These are phyloP conservation scores for Seriola rivoliana DNA, from an alignment of 2,113 vertebrate species.

Conservation along the genomic window DNA sequence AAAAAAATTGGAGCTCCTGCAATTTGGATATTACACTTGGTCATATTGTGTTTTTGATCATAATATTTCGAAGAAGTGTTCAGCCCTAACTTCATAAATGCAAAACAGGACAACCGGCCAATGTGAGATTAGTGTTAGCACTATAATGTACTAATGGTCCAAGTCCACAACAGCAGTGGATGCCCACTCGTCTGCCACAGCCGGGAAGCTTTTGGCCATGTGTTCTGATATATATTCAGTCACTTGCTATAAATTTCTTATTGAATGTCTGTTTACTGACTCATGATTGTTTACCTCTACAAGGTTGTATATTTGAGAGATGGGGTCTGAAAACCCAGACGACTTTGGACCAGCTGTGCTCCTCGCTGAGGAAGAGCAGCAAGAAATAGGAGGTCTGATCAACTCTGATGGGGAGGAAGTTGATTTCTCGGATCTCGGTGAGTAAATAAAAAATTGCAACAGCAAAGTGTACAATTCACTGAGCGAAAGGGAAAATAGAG, in stretches of 20 bases:
- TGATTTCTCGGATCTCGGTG: slow-evolving; percentile 73
- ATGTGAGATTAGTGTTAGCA: background rate
- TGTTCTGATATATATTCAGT: background rate
- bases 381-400: slow-evolving; percentile 78
- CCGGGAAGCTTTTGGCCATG: background rate
- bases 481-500: background rate
- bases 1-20: too few species aligned
- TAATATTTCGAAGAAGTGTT: too few species aligned
- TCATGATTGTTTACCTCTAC: slow-evolving; percentile 1
- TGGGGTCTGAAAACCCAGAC: slow-evolving; percentile 77
- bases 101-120: background rate
- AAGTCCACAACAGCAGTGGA: background rate
- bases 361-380: slow-evolving; percentile 66
- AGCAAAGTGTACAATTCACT: background rate
- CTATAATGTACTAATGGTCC: background rate
- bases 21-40: too few species aligned
- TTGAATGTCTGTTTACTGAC: slow-evolving; percentile 3
- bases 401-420: slow-evolving; percentile 82
- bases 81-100: background rate
- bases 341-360: slow-evolving; percentile 60
- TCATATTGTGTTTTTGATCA: too few species aligned
- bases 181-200: background rate
- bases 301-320: slow-evolving; percentile 59
- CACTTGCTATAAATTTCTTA: background rate
- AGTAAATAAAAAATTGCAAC: slow-evolving; percentile 29